phyloP scores from a whole-genome alignment of 2,888 invertebrate species.

The Cosmia pyralina region DNA sequence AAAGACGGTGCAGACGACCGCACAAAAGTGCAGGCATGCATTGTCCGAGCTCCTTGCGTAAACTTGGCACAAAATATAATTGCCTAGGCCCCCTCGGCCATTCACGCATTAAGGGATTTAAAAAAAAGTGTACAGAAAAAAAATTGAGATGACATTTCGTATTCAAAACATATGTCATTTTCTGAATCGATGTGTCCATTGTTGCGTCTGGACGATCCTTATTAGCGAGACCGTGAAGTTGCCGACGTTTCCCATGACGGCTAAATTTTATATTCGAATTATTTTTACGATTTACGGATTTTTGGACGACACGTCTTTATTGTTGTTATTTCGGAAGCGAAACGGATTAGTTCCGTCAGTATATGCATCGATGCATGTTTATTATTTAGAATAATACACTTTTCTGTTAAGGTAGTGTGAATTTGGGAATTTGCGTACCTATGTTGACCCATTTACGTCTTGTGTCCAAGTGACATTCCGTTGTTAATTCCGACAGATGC shows the following conservation, averaged over 20 bases:
- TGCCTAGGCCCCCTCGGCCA: conserved; percentile 85
- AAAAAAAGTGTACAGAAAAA: conserved; percentile 72
- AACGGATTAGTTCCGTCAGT: conserved; percentile 85
- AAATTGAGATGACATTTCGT: conserved; percentile 82
- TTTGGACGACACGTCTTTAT: conserved; percentile 77
- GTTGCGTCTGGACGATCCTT: conserved; percentile 77
- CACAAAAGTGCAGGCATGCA: conserved; percentile 80
- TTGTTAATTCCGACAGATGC: conserved; percentile 37
- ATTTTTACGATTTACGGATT: conserved; percentile 77
- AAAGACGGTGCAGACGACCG: conserved; percentile 82
- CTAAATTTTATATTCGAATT: conserved; percentile 81
- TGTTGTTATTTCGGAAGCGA: conserved; percentile 82
- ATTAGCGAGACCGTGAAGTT: conserved; percentile 85
- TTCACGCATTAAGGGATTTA: conserved; percentile 68
- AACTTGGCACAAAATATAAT: conserved; percentile 85
- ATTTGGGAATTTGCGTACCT: conserved; percentile 58
- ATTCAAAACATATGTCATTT: conserved; percentile 89
- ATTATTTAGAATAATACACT: conserved; percentile 58
- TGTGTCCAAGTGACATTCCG: conserved; percentile 13
- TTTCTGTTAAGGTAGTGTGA: conserved; percentile 45
- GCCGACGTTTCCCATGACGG: conserved; percentile 89
- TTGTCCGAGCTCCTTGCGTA: conserved; percentile 80
- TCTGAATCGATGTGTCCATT: conserved; percentile 84
- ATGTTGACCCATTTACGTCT: conserved; percentile 35
- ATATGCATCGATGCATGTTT: conserved; percentile 75